Conservation (phyloP, 2,797 vertebrate genomes). For the Chromis chromis region DNA sequence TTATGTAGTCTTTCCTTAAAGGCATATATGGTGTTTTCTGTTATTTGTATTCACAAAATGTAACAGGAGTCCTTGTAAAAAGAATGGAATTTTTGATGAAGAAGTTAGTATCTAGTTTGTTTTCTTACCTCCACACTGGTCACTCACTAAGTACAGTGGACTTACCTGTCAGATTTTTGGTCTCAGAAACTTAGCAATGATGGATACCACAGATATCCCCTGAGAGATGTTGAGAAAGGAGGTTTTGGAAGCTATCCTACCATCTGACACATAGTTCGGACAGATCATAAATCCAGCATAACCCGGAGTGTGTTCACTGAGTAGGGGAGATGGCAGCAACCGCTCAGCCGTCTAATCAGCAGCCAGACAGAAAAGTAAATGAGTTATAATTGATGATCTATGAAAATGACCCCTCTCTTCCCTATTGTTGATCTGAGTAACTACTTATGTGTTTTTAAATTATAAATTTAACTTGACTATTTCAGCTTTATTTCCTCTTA, state of each 20-base stretch:
- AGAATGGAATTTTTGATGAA: not conserved
- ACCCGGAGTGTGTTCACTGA: too few species aligned
- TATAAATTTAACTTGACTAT: not conserved
- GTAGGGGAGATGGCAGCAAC: not conserved
- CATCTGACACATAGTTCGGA: not conserved
- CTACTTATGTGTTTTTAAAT: not conserved
- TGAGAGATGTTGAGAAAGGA: not conserved
- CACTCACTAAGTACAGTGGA: not conserved
- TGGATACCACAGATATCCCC: not conserved
- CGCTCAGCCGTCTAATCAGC: not conserved
- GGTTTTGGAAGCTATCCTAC: too few species aligned
- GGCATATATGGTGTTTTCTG: conserved; percentile 3
- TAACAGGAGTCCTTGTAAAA: not conserved
- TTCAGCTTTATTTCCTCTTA: not conserved
- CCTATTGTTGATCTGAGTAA: not conserved
- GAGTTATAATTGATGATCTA: not conserved
- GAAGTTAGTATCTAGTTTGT: not conserved
- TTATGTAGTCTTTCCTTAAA: not conserved
- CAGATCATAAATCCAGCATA: too few species aligned
- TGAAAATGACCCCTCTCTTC: not conserved
- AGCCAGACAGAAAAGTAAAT: not conserved
- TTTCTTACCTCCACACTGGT: not conserved
- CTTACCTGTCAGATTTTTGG: not conserved
- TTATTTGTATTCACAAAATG: not conserved
- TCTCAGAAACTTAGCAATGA: not conserved